Conservation (phyloP, 2,113 vertebrate genomes). For the Heterotilapia buettikoferi region DNA sequence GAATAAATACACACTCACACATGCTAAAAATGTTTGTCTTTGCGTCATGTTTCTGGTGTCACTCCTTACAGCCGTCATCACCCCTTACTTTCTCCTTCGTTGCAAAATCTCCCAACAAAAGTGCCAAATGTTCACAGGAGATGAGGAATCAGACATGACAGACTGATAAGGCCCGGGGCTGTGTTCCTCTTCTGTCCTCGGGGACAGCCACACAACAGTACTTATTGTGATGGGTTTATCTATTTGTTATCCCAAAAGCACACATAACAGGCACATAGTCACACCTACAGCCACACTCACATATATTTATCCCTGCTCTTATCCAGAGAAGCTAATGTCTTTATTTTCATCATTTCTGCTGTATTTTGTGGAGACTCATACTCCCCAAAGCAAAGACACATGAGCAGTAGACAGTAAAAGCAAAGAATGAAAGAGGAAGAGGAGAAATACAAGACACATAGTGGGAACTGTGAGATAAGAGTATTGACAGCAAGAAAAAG, state of each 20-base stretch:
- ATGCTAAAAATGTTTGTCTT: background rate
- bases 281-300: background rate
- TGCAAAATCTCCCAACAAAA: background rate
- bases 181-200: background rate
- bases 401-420: background rate
- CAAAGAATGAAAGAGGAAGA: background rate
- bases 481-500: background rate
- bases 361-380: background rate
- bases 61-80: background rate
- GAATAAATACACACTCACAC: background rate
- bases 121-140: slow-evolving; percentile 1
- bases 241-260: slow-evolving; percentile 17
- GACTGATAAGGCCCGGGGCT: slow-evolving; percentile 21
- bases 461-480: background rate
- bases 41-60: background rate
- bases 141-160: background rate
- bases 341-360: slow-evolving; percentile 31
- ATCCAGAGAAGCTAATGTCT: slow-evolving; percentile 27
- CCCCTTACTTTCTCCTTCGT: background rate
- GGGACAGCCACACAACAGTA: background rate
- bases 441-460: background rate
- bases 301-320: slow-evolving; percentile 25
- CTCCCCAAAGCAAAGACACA: slow-evolving; percentile 5
- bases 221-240: slow-evolving; percentile 23
- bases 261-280: background rate